Conservation (phyloP, 2,888 invertebrate species). For the Platynereis dumerilii region DNA sequence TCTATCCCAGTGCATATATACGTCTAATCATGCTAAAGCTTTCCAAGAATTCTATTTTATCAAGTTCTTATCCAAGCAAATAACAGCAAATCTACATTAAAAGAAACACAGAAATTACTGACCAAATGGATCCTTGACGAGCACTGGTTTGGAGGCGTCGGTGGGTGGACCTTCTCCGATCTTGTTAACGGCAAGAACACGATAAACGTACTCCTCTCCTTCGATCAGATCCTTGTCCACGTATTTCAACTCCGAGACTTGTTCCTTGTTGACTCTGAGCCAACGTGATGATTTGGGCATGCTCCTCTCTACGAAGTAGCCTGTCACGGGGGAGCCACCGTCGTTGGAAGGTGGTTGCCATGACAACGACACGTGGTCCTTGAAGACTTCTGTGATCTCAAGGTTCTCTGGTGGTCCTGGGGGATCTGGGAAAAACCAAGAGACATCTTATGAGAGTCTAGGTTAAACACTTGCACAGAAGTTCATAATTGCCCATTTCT, state of each 20-base stretch:
- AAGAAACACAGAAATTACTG: no score
- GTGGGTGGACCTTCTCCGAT: slow-evolving; percentile 69
- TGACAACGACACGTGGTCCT: slow-evolving; percentile 39
- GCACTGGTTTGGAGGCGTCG: slow-evolving; percentile 37
- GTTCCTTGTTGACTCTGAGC: slow-evolving; percentile 44
- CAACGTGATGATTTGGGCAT: slow-evolving; percentile 36
- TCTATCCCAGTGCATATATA: no score
- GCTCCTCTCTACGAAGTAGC: slow-evolving; percentile 44
- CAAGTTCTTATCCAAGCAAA: no score
- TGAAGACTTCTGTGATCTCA: slow-evolving; percentile 36
- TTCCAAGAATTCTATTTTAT: no score
- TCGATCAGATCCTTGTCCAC: slow-evolving; percentile 49
- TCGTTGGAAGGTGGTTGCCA: slow-evolving; percentile 44
- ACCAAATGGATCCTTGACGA: slow-evolving; percentile 45
- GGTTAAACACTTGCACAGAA: no score
- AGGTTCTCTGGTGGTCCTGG: slow-evolving; percentile 41
- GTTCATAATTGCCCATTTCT: no score
- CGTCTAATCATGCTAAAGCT: no score
- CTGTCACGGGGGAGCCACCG: slow-evolving; percentile 44
- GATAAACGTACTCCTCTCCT: slow-evolving; percentile 69
- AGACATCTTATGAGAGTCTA: slow-evolving; percentile 10
- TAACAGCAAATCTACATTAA: no score
- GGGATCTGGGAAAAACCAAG: slow-evolving; percentile 45
- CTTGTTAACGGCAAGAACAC: slow-evolving; percentile 66
- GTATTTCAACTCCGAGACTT: slow-evolving; percentile 19